These are phyloP conservation scores for Egretta garzetta DNA, from an alignment of 2,113 vertebrate species.

Conservation along the genomic window DNA sequence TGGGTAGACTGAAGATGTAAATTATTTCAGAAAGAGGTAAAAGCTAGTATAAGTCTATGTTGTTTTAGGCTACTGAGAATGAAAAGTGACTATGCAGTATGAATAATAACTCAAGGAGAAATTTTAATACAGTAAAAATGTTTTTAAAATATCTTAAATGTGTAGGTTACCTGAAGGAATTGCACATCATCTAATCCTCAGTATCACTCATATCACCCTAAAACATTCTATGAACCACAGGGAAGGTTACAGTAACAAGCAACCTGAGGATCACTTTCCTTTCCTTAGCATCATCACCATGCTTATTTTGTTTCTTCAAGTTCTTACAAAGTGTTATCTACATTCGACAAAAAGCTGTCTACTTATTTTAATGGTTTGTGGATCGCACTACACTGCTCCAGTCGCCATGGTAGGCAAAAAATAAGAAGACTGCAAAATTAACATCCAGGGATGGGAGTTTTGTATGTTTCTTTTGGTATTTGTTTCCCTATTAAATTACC, in stretches of 20 bases:
- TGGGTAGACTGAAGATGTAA: not conserved
- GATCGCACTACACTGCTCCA: not conserved
- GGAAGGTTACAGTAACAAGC: not conserved
- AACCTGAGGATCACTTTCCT: not conserved
- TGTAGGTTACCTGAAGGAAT: not conserved
- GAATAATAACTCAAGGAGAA: not conserved
- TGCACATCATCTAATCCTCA: not conserved
- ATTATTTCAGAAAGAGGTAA: not conserved
- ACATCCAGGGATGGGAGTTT: not conserved
- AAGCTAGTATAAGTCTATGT: not conserved
- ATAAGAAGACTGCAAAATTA: not conserved
- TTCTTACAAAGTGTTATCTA: not conserved
- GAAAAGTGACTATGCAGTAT: not conserved
- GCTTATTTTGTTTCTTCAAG: not conserved
- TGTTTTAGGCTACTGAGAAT: not conserved
- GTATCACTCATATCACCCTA: not conserved
- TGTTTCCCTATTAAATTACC: not conserved
- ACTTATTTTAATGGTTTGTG: not conserved
- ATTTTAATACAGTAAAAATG: not conserved
- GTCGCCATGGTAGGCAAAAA: not conserved
- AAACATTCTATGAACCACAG: not conserved
- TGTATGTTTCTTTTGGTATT: not conserved
- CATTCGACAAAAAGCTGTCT: not conserved
- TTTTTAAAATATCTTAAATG: not conserved
- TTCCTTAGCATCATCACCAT: not conserved